Conservation (phyloP, 2,888 invertebrate species). For the Epirrhoe tristata region DNA sequence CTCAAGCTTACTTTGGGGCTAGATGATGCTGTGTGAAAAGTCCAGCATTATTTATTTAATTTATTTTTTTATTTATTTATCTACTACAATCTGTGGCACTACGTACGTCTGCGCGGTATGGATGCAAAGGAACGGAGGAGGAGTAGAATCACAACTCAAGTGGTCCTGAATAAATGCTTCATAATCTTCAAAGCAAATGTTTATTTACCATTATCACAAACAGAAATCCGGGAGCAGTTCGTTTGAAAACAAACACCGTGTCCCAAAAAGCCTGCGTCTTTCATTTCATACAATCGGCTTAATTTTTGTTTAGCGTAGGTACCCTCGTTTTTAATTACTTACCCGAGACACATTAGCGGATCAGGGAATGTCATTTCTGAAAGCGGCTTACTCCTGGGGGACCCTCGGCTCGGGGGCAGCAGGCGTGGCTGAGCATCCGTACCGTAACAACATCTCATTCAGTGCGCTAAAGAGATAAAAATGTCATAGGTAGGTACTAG, state of each 20-base stretch:
- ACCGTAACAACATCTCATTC: neutral
- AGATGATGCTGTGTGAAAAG: too few relatives aligned
- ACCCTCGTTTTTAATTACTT: slow-evolving; percentile 38
- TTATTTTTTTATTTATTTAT: too few relatives aligned
- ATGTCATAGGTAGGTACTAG: too few relatives aligned
- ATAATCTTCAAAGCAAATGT: too few relatives aligned
- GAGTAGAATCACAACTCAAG: too few relatives aligned
- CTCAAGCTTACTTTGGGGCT: too few relatives aligned
- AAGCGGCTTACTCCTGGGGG: slow-evolving; percentile 47
- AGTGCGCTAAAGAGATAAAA: too few relatives aligned
- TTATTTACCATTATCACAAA: neutral
- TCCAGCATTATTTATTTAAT: too few relatives aligned
- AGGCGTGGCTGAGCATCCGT: slow-evolving; percentile 7
- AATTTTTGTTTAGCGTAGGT: slow-evolving; percentile 24
- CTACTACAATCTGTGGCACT: too few relatives aligned
- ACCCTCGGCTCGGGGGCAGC: slow-evolving; percentile 1
- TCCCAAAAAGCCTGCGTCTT: slow-evolving; percentile 9
- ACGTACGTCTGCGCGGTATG: too few relatives aligned
- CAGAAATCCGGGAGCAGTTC: neutral
- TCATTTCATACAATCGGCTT: slow-evolving; percentile 19
- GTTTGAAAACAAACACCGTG: slow-evolving; percentile 2
- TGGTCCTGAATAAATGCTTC: too few relatives aligned
- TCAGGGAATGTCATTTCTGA: slow-evolving; percentile 49
- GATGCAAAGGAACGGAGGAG: too few relatives aligned
- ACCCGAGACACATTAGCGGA: slow-evolving; percentile 42